Evolutionary conservation across 2,113 vertebrate genomes (phyloP).

Genomic region (Pionites leucogaster): DNA sequence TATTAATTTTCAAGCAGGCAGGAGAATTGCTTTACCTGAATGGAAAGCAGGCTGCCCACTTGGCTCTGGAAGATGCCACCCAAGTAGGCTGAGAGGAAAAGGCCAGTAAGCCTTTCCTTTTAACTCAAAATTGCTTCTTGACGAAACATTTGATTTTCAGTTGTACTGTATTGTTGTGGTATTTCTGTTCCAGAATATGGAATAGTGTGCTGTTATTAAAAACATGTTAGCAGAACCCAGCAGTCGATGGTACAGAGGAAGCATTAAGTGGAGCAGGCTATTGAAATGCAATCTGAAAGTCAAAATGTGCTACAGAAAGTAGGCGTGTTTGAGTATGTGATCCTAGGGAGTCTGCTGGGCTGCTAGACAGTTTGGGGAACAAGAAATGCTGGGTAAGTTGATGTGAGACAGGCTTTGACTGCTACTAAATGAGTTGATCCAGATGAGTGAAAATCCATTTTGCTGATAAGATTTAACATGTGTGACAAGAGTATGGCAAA

Average conservation of each 20-base stretch:
- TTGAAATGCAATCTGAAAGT: not conserved
- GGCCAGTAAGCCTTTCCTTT: not conserved
- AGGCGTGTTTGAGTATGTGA: not conserved
- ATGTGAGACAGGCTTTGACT: not conserved
- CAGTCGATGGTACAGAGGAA: not conserved
- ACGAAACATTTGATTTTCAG: not conserved
- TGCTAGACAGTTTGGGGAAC: not conserved
- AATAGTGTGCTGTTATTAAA: not conserved
- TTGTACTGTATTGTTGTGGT: not conserved
- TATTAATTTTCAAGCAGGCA: conserved; percentile 12
- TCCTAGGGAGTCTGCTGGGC: not conserved
- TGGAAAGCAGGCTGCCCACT: conserved; percentile 23
- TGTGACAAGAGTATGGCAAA: not conserved
- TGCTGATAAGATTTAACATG: not conserved
- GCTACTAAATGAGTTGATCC: not conserved
- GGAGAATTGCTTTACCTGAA: conserved; percentile 58
- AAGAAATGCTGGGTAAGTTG: not conserved
- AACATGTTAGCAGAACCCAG: not conserved
- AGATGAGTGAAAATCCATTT: conserved; percentile 35
- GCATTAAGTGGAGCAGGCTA: not conserved
- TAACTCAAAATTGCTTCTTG: not conserved
- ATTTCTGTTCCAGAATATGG: not conserved
- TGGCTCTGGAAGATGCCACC: conserved; percentile 30
- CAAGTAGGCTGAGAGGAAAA: conserved; percentile 41
- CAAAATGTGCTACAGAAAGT: not conserved